Evolutionary conservation across 2,113 vertebrate species (phyloP), one percentile per base, ranked within the genome.

Genomic region (Amphiprion percula): DNA sequence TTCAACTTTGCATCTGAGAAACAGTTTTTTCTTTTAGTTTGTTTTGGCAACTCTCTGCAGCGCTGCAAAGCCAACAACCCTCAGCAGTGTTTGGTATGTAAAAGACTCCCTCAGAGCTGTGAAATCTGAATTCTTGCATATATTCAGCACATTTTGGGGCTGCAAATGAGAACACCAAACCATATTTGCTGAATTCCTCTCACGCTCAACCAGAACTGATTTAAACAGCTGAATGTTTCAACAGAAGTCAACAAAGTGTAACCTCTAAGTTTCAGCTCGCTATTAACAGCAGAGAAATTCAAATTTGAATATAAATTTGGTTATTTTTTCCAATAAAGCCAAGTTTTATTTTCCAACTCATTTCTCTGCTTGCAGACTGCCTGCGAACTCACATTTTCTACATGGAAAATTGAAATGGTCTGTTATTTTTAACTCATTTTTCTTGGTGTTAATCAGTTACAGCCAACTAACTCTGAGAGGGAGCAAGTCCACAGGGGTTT

Each of bases 81-180:
- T 74, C n/a, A 64, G 71, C 15, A n/a, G 41, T 28, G 28, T 46
- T 65, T 16, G 33, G 26, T 74, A 23, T 49, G 41, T 46, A 23
- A 58, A 58, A 75, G 23, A 41, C 17, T 44, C 23, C 19, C 28
- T 16, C 70, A 44, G 17, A 55, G 37, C 33, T 23, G 24, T 1
- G 47, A 0, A n/a, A 33, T 63, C 24, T 8, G 47, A 49, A 19
- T 49, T 4, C 47, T 19, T 49, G 47, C 47, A 52, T 52, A 63
- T 71, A n/a, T 72, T 61, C 46, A 41, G 49, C 46, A 41, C 46
- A 61, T 33, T 8, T 70, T 17, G 53, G 33, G 52, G 52, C 23
- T 59, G 26, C 54, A 47, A 47, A 28, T 17, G 46, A 59, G 24
- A 49, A 9, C 44, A 59, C 26, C 30, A 21, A 59, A 70, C 19